Evolutionary conservation across 2,113 vertebrate species (phyloP), one percentile per base, ranked within the genome.

Genomic region (Oncorhynchus keta): DNA sequence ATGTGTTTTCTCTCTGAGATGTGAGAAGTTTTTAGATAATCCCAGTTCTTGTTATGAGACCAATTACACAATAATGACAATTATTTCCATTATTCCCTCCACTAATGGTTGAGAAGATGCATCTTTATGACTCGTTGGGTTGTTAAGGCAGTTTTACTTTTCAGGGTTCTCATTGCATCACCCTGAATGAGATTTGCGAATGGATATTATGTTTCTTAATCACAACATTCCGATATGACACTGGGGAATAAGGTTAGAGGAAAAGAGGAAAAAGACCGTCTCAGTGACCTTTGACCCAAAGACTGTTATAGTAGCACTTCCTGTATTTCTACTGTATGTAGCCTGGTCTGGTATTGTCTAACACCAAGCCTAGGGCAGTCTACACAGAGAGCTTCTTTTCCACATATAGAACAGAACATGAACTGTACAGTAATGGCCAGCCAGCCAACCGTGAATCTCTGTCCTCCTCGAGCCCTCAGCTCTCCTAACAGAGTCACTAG

Each of bases 21-120:
- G 45, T n/a, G 11, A 62, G 8, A 65, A 65, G 55, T 71, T 70
- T 39, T 18, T 74, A 18, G 68, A 76, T 74, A 48, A 57, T 30
- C n/a, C 28, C 3, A 18, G 7, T 7, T n/a, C 11, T 59, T n/a
- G 1, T 51, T 55, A 49, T 26, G 14, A 69, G 20, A 28, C 49
- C 65, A 39, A 14, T 68, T 68, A 32, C 24, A 57, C 39, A 35
- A 61, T 24, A 4, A 62, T 32, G 1, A 64, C 71, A 55, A 69
- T 26, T 16, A 51, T 68, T 70, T 14, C 14, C 35, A 39, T 39
- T 2, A 39, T 39, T 45, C 39, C 39, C 74, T 39, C 39, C 39
- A 45, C 39, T 45, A 45, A 45, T 45, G 39, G 39, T 45, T 45
- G 39, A 45, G 39, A 9, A 35, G 12, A 2, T 26, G n/a, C 26